phyloP scores from a whole-genome alignment of 2,888 invertebrate genomes.

The Eilema depressum region DNA sequence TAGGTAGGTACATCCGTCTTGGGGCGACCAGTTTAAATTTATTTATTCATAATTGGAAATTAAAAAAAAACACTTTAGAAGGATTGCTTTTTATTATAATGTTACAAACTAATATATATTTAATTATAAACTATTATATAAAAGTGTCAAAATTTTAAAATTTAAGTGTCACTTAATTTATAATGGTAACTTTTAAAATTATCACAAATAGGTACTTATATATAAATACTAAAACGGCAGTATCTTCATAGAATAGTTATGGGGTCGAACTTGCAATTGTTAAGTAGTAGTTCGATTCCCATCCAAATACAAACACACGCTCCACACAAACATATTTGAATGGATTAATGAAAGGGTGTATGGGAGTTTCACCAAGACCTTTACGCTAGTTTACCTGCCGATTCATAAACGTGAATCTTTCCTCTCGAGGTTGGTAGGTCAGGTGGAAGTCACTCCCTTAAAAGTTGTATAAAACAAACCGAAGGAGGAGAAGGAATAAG shows the following conservation, averaged over 20 bases:
- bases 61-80: slow-evolving; percentile 10
- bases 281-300: neutral
- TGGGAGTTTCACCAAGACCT: neutral
- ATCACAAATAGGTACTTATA: slow-evolving; percentile 31
- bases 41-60: too few relatives aligned
- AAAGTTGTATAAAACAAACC: neutral
- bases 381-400: too few relatives aligned
- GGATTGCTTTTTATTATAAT: slow-evolving; percentile 43
- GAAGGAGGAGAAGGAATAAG: neutral
- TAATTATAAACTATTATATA: slow-evolving; percentile 17
- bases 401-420: neutral
- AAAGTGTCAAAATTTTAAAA: slow-evolving; percentile 21
- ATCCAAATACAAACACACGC: neutral
- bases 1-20: too few relatives aligned
- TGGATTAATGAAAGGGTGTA: neutral
- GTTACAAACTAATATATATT: slow-evolving; percentile 28
- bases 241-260: neutral
- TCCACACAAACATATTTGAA: neutral
- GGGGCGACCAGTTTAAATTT: too few relatives aligned
- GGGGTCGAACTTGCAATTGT: neutral
- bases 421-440: neutral
- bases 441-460: neutral
- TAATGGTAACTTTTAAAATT: slow-evolving; percentile 26
- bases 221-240: neutral
- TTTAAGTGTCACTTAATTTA: slow-evolving; percentile 34